phyloP scores from a whole-genome alignment of 2,797 vertebrate genomes.

The Sorex maritimensis region DNA sequence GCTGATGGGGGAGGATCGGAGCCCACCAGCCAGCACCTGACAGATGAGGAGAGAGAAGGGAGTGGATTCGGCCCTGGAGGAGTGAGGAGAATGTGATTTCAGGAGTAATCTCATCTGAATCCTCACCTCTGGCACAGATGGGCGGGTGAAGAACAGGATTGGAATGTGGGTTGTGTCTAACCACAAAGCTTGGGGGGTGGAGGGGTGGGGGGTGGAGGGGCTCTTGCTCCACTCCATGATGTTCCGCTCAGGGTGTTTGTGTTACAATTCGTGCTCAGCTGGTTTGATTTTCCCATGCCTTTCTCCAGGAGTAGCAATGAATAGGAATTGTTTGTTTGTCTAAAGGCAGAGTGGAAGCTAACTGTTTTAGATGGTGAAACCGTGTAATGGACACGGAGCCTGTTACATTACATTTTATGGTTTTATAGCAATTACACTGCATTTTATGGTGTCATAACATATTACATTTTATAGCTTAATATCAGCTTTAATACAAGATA shows the following conservation, averaged over 20 bases:
- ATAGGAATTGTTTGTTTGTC: constrained; percentile 75
- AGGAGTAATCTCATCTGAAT: not conserved
- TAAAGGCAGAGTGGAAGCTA: constrained; percentile 26
- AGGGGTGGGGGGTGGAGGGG: too few species aligned
- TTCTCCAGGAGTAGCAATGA: constrained; percentile 15
- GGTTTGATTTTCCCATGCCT: not conserved
- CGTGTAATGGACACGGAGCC: constrained; percentile 70
- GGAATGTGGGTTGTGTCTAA: not conserved
- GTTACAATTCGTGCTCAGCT: not conserved
- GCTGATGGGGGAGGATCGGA: too few species aligned
- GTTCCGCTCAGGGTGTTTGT: not conserved
- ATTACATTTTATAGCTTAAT: constrained; percentile 85
- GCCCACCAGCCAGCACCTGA: not conserved
- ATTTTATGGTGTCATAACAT: constrained; percentile 86
- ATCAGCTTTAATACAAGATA: constrained; percentile 65
- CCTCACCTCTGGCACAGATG: not conserved
- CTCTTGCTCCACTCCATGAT: not conserved
- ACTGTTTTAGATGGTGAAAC: constrained; percentile 39
- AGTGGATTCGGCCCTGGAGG: not conserved
- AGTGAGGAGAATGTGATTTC: not conserved
- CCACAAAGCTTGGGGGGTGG: not conserved
- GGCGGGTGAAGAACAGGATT: not conserved
- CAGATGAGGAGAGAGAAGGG: not conserved
- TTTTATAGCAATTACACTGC: constrained; percentile 82
- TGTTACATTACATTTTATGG: constrained; percentile 85